Evolutionary conservation across 1,140 invertebrate genomes (phyloP).

Genomic region (Apis mellifera): Amel_HAv3.1 CM009934.2:5343501-5344000

Average conservation of each 20-base stretch:
- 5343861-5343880: neutral
- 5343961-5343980: neutral
- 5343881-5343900: constrained; percentile 8
- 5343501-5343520: too few relatives aligned
- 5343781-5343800: constrained; percentile 11
- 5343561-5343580: too few relatives aligned
- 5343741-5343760: neutral
- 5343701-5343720: constrained; percentile 1
- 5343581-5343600: too few relatives aligned
- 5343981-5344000: neutral
- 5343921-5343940: neutral
- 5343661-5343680: too few relatives aligned
- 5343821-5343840: constrained; percentile 13
- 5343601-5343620: too few relatives aligned
- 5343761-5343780: neutral
- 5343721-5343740: neutral
- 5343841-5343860: neutral
- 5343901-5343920: too few relatives aligned
- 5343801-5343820: neutral
- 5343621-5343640: too few relatives aligned
- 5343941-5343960: neutral
- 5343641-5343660: too few relatives aligned
- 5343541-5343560: too few relatives aligned
- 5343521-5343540: too few relatives aligned
- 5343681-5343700: too few relatives aligned